These are phyloP conservation scores for Opisthocomus hoazin DNA, from an alignment of 2,113 vertebrate species.

Conservation along the genomic window DNA sequence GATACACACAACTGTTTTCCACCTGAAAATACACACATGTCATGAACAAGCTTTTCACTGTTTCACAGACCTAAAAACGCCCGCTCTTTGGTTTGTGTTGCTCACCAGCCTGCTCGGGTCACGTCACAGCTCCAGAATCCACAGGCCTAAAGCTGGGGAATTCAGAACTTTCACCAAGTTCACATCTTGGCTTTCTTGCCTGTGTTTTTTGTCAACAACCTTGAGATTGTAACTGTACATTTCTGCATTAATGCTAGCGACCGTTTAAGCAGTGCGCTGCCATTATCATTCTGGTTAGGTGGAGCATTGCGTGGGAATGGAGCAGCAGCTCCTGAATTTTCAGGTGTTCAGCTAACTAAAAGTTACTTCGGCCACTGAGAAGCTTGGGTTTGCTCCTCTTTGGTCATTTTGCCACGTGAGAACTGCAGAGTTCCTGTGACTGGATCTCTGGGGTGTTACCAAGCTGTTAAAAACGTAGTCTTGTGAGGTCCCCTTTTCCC, in stretches of 20 bases:
- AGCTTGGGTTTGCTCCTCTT: background rate
- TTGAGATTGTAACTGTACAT: background rate
- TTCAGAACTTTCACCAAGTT: background rate
- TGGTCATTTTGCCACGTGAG: background rate
- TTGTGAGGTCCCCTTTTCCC: background rate
- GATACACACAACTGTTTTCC: background rate
- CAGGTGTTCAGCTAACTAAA: background rate
- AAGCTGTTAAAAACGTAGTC: background rate
- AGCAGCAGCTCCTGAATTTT: background rate
- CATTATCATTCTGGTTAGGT: background rate
- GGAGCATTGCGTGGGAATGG: background rate
- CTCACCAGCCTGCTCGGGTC: background rate
- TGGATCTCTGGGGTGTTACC: background rate
- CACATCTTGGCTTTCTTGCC: background rate
- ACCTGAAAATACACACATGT: background rate
- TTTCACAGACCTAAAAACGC: background rate
- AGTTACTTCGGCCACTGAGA: background rate
- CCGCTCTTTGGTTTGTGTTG: background rate
- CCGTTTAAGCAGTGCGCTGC: background rate
- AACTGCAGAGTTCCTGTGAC: background rate
- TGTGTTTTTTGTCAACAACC: background rate
- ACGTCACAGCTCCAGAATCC: background rate
- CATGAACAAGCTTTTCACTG: background rate
- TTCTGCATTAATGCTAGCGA: background rate
- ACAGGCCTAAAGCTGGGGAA: background rate